These are phyloP conservation scores for Aphelinus atriplicis DNA, from an alignment of 1,140 invertebrate species.

Conservation along the genomic window DNA sequence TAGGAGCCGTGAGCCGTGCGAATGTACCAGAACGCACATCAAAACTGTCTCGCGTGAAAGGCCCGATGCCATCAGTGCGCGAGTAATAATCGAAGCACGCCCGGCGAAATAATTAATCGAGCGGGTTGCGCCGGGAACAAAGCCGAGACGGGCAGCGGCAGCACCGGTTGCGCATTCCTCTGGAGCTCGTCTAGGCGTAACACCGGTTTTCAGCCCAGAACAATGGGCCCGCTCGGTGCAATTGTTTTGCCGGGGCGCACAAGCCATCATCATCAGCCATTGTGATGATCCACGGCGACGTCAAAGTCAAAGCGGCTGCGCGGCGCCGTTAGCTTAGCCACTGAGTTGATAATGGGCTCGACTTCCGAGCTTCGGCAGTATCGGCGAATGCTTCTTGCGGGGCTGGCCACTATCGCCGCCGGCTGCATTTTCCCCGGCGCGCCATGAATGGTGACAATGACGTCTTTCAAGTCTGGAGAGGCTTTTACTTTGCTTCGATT, in stretches of 20 bases:
- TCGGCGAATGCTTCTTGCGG: background rate
- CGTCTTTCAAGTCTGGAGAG: background rate
- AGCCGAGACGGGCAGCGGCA: background rate
- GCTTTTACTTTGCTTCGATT: background rate
- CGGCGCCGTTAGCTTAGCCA: background rate
- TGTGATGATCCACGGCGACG: conserved; percentile 18
- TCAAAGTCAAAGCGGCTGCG: conserved; percentile 25
- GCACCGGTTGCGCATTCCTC: conserved; percentile 11
- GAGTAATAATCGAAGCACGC: no score
- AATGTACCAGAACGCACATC: no score
- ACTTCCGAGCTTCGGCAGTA: background rate
- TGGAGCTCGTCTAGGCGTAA: background rate
- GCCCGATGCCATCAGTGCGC: no score
- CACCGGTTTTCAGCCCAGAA: background rate
- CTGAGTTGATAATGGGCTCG: conserved; percentile 7
- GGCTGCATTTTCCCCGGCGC: background rate
- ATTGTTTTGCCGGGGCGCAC: conserved; percentile 15
- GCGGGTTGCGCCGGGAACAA: background rate
- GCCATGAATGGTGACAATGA: background rate
- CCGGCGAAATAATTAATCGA: conserved; percentile 13
- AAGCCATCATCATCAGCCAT: conserved; percentile 6
- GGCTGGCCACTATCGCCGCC: background rate
- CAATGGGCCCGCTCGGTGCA: conserved; percentile 14
- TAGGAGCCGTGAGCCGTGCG: no score
- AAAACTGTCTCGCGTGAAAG: no score